Evolutionary conservation across 92 coral and sea anemone species (phyloP).

Genomic region (Siderastrea radians): DNA sequence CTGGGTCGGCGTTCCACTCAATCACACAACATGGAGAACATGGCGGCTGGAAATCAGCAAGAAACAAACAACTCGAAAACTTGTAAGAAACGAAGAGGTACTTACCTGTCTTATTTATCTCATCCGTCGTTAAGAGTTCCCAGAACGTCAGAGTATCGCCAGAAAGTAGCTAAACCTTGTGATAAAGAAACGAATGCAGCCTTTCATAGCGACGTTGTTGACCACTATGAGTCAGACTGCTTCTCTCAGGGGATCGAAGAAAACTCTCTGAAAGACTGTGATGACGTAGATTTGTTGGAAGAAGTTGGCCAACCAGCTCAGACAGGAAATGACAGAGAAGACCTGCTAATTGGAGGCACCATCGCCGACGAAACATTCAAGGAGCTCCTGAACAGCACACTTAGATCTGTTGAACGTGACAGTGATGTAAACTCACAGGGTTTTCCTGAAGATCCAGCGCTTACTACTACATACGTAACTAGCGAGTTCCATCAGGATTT

Average conservation of each 20-base stretch:
- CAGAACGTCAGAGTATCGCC: slow-evolving; percentile 57
- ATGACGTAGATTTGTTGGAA: slow-evolving; percentile 8
- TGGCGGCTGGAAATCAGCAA: slow-evolving; percentile 31
- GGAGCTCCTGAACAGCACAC: neutral
- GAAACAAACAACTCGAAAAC: neutral
- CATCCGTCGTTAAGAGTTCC: slow-evolving; percentile 57
- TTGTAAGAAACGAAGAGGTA: slow-evolving; percentile 56
- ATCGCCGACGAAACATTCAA: neutral
- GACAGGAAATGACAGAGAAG: slow-evolving; percentile 2
- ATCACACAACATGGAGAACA: neutral
- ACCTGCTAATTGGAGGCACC: neutral
- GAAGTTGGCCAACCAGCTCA: neutral
- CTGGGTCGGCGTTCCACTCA: neutral
- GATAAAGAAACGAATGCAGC: neutral
- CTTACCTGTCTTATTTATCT: slow-evolving; percentile 61
- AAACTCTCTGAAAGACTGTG: slow-evolving; percentile 16
- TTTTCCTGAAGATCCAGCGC: slow-evolving; percentile 17
- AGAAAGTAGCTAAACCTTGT: slow-evolving; percentile 23
- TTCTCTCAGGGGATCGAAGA: neutral
- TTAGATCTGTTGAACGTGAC: neutral
- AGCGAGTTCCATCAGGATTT: slow-evolving; percentile 1
- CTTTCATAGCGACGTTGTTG: neutral
- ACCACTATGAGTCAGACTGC: neutral
- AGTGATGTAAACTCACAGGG: neutral
- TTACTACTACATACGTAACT: neutral